Percentiles rank a stretch among this genome's conserved stretches.
These are phyloP conservation scores for Bombus sibiricus DNA, from an alignment of 1,140 invertebrate species.

Conservation along the genomic window DNA sequence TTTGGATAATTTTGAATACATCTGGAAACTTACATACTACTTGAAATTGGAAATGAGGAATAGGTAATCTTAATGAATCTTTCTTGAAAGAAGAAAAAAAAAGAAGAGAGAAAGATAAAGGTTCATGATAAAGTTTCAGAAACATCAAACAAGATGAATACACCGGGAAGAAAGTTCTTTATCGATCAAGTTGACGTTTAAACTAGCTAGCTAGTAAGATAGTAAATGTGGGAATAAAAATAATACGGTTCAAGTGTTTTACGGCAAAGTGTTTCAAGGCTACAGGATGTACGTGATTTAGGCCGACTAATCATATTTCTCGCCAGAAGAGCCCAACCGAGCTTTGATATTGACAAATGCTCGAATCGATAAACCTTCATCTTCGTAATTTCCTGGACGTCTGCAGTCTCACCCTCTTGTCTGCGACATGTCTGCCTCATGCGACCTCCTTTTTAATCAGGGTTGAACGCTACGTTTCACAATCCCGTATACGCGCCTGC, in stretches of 20 bases:
- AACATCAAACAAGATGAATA: no score
- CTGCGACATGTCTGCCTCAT: conserved; percentile 30
- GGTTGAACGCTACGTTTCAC: conserved; percentile 18
- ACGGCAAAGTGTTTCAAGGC: background rate
- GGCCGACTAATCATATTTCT: conserved; percentile 27
- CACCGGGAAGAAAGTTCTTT: background rate
- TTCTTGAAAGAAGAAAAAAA: no score
- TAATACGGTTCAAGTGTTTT: conserved; percentile 3
- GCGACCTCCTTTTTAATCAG: conserved; percentile 42
- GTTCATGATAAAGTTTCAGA: no score
- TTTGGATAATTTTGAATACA: no score
- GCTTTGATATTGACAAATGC: conserved; percentile 30
- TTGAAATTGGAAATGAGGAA: no score
- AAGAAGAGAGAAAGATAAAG: no score
- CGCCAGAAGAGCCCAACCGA: background rate
- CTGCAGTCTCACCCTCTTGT: conserved; percentile 34
- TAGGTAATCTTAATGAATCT: no score
- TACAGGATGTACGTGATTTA: background rate
- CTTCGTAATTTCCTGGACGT: conserved; percentile 48
- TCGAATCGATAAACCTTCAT: conserved; percentile 39
- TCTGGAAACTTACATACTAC: no score
- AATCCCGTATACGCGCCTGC: background rate
- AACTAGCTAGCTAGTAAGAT: background rate
- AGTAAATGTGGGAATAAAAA: background rate
- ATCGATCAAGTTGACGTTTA: background rate